These are phyloP conservation scores for Scrobipalpa costella DNA, from an alignment of 2,888 invertebrate species.

Conservation along the genomic window DNA sequence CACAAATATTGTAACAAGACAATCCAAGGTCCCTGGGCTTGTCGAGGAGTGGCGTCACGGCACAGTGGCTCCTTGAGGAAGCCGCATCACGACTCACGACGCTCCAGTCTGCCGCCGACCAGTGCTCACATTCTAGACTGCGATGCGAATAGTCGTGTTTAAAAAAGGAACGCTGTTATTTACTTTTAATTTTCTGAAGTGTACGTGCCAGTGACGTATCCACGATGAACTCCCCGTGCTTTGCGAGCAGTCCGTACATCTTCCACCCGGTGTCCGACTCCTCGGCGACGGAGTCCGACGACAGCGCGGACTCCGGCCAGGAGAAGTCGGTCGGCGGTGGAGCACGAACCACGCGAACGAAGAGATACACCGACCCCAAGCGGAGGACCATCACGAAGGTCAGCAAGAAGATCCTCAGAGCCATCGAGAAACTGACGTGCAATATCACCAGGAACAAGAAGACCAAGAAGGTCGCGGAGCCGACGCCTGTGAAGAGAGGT, in stretches of 20 bases:
- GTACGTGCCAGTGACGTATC: conserved; percentile 11
- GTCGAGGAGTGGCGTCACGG: conserved; percentile 67
- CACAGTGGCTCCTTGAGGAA: conserved; percentile 48
- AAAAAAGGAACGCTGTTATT: conserved; percentile 20
- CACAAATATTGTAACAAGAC: conserved; percentile 51
- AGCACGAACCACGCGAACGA: conserved; percentile 65
- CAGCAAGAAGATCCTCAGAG: conserved; percentile 73
- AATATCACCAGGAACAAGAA: conserved; percentile 65
- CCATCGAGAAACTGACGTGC: conserved; percentile 71
- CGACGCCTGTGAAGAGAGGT: conserved; percentile 44
- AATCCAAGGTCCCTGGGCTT: conserved; percentile 68
- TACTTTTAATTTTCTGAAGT: background rate
- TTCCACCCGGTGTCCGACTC: conserved; percentile 73
- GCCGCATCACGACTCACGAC: conserved; percentile 52
- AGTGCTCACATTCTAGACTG: conserved; percentile 57
- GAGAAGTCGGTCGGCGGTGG: conserved; percentile 65
- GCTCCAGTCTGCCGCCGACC: conserved; percentile 61
- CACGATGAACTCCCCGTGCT: conserved; percentile 71
- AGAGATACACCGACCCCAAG: conserved; percentile 73
- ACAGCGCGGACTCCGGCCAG: conserved; percentile 66
- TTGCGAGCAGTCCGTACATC: conserved; percentile 65
- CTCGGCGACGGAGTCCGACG: conserved; percentile 74
- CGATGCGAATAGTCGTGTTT: conserved; percentile 47
- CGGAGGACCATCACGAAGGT: conserved; percentile 76
- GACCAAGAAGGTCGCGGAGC: conserved; percentile 48